phyloP scores from a whole-genome alignment of 2,888 invertebrate genomes.

The Tetragonisca angustula region DNA sequence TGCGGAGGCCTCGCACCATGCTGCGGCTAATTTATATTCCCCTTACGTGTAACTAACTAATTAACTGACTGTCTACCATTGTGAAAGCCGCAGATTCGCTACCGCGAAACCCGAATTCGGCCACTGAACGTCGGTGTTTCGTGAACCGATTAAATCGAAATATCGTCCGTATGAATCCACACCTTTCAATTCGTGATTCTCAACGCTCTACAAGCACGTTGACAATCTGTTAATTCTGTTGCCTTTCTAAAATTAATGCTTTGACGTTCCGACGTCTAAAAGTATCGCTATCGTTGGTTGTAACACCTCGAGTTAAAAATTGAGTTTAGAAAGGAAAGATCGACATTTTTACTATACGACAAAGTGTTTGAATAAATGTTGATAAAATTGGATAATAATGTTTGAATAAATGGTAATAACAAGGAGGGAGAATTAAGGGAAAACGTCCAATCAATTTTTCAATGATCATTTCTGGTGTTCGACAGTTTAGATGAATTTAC shows the following conservation, averaged over 20 bases:
- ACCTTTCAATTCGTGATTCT: neutral
- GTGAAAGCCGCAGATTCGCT: constrained; percentile 35
- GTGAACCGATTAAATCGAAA: constrained; percentile 15
- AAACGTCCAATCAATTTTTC: no score
- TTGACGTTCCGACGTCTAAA: neutral
- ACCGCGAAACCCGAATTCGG: constrained; percentile 38
- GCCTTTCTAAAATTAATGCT: neutral
- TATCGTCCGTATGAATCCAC: neutral
- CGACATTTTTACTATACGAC: no score
- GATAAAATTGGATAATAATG: no score
- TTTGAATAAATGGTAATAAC: no score
- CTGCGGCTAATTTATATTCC: constrained; percentile 51
- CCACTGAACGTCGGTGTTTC: constrained; percentile 10
- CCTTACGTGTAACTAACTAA: constrained; percentile 55
- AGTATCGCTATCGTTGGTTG: neutral
- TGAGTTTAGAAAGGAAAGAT: no score
- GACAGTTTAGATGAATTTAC: no score
- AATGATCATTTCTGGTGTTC: no score
- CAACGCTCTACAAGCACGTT: neutral
- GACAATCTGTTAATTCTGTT: neutral
- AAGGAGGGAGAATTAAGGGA: no score
- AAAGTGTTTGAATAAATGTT: no score
- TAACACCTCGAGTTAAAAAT: no score
- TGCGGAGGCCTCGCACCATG: neutral
- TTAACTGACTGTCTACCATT: constrained; percentile 48